These are phyloP conservation scores for Muraenolepis orangiensis DNA, from an alignment of 2,797 vertebrate genomes.

Conservation along the genomic window DNA sequence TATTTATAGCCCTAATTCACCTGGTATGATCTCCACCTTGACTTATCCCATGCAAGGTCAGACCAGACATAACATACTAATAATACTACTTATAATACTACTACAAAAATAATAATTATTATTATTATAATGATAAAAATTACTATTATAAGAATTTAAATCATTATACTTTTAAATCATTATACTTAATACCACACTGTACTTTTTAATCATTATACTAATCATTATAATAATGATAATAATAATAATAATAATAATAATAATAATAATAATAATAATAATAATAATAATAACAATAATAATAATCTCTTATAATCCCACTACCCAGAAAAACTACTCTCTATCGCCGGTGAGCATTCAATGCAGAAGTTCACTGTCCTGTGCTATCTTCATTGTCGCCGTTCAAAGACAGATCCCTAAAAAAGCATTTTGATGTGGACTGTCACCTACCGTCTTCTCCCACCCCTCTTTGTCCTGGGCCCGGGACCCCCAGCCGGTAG, in stretches of 20 bases:
- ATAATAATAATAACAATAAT: too few relatives aligned
- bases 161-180: too few relatives aligned
- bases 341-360: neutral
- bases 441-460: neutral
- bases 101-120: too few relatives aligned
- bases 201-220: too few relatives aligned
- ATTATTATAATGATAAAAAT: too few relatives aligned
- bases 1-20: neutral
- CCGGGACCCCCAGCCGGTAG: conserved; percentile 9
- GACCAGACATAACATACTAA: neutral
- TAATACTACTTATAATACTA: too few relatives aligned
- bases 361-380: neutral
- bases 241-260: neutral
- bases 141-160: too few relatives aligned
- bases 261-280: neutral
- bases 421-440: neutral
- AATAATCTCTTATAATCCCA: too few relatives aligned
- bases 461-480: neutral
- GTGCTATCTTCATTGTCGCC: neutral
- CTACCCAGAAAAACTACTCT: neutral
- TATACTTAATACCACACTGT: too few relatives aligned
- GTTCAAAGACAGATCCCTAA: neutral
- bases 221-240: too few relatives aligned
- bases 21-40: neutral
- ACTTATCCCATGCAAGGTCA: too few relatives aligned